Conservation (phyloP, 2,888 invertebrate genomes). For the Bugula neritina region DNA sequence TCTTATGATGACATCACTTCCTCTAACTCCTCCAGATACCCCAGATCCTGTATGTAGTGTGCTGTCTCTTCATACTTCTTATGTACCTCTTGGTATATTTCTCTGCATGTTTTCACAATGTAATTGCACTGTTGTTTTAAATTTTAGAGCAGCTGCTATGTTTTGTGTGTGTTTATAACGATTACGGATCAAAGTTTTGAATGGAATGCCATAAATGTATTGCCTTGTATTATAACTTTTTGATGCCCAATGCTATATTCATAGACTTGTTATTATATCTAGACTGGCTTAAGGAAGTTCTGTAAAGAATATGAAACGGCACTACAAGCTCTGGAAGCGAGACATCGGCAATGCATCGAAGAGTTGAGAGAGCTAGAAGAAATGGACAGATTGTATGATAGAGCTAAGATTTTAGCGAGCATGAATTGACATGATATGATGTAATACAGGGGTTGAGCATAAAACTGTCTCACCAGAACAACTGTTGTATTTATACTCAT, state of each 20-base stretch:
- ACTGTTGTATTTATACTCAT: background rate
- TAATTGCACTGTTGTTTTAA: too few species aligned
- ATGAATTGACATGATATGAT: background rate
- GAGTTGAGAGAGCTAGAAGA: conserved; percentile 17
- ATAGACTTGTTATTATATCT: too few species aligned
- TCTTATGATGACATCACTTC: background rate
- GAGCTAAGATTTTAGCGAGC: background rate
- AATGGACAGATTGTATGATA: background rate
- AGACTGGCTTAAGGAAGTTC: conserved; percentile 26
- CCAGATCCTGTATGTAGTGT: background rate
- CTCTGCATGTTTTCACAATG: too few species aligned
- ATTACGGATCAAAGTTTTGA: too few species aligned
- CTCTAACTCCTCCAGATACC: background rate
- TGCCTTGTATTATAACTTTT: too few species aligned
- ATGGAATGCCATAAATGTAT: too few species aligned
- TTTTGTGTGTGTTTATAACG: too few species aligned
- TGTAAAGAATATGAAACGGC: conserved; percentile 25
- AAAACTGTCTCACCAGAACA: background rate
- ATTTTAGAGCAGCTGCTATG: too few species aligned
- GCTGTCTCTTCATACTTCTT: too few species aligned
- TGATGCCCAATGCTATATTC: too few species aligned
- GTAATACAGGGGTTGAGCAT: background rate
- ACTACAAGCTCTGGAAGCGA: conserved; percentile 2
- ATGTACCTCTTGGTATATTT: too few species aligned
- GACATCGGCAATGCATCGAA: conserved; percentile 8